phyloP scores from a whole-genome alignment of 1,140 invertebrate genomes.

The Ridgeia piscesae region DNA sequence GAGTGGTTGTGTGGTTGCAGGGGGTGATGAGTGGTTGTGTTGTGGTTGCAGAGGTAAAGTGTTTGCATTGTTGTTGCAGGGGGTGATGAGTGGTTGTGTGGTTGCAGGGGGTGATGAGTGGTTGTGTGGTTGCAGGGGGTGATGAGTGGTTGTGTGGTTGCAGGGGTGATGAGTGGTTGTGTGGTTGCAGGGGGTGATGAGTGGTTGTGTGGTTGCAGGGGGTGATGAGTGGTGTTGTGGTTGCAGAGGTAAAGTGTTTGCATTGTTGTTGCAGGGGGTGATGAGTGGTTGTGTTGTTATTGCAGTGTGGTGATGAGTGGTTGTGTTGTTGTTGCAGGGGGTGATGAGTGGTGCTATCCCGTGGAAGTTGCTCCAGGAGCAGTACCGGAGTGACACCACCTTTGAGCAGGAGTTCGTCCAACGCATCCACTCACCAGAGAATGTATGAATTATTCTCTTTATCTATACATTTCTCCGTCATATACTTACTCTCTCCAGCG shows the following conservation, averaged over 20 bases:
- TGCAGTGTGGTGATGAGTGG: background rate
- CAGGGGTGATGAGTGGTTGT: too few relatives aligned
- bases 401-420: constrained; percentile 80
- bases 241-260: background rate
- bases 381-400: constrained; percentile 81
- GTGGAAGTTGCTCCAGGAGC: constrained; percentile 86
- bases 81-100: too few relatives aligned
- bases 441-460: background rate
- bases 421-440: constrained; percentile 64
- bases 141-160: background rate
- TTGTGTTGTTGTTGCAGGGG: constrained; percentile 65
- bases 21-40: background rate
- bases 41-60: background rate
- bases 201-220: too few relatives aligned
- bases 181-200: background rate
- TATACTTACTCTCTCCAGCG: background rate
- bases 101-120: too few relatives aligned
- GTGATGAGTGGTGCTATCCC: constrained; percentile 93
- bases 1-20: background rate
- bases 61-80: background rate
- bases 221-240: background rate
- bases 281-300: background rate
- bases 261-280: too few relatives aligned
- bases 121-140: background rate
- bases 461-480: background rate